Percentiles rank a stretch among this genome's conserved stretches.
These are phyloP conservation scores for Periophthalmus magnuspinnatus DNA, from an alignment of 2,797 vertebrate genomes.

Conservation along the genomic window DNA sequence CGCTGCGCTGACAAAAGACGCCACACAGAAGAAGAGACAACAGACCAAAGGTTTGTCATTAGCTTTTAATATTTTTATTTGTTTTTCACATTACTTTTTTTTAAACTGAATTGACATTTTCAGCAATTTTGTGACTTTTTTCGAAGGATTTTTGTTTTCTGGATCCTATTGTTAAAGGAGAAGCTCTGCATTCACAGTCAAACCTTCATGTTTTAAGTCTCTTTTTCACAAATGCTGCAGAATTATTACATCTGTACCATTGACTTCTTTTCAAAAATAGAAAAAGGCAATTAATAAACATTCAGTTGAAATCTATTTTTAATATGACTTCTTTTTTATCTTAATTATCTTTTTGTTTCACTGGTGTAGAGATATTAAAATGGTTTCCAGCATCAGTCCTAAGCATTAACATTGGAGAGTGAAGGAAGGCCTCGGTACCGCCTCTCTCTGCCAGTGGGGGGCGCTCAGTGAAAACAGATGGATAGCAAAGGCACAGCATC, in stretches of 20 bases:
- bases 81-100: slow-evolving; percentile 67
- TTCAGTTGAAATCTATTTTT: slow-evolving; percentile 82
- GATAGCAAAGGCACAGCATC: slow-evolving; percentile 9
- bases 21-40: too few species aligned
- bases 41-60: slow-evolving; percentile 60
- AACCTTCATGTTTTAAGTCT: slow-evolving; percentile 77
- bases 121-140: slow-evolving; percentile 59
- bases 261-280: slow-evolving; percentile 81
- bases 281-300: slow-evolving; percentile 83
- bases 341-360: slow-evolving; percentile 51
- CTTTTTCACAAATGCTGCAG: slow-evolving; percentile 77
- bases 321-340: slow-evolving; percentile 69
- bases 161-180: slow-evolving; percentile 73
- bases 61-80: slow-evolving; percentile 80
- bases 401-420: slow-evolving; percentile 58
- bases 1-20: too few species aligned
- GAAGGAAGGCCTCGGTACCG: slow-evolving; percentile 56
- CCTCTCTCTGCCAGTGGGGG: slow-evolving; percentile 1
- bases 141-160: slow-evolving; percentile 48
- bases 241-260: slow-evolving; percentile 70
- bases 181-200: slow-evolving; percentile 81
- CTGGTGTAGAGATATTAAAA: slow-evolving; percentile 69
- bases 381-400: slow-evolving; percentile 66
- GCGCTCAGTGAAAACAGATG: background rate
- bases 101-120: slow-evolving; percentile 67